A percentile compares a stretch with the other conserved stretches of the same genome.
Conservation (phyloP, 2,888 invertebrate genomes). For the Zaprionus obscuricornis region DNA sequence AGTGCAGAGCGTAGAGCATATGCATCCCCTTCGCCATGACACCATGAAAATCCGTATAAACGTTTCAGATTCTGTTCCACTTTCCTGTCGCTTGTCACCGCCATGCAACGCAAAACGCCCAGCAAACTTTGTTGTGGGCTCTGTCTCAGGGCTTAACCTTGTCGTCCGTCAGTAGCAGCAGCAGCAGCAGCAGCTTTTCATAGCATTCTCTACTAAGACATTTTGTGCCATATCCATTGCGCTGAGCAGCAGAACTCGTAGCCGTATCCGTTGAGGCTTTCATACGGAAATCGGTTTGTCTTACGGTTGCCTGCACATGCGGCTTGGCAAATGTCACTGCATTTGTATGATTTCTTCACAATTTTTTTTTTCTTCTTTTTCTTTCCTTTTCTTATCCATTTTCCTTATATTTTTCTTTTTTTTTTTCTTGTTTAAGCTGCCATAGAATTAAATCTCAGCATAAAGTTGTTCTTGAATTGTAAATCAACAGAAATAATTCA, state of each 20-base stretch:
- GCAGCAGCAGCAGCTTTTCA: conserved; percentile 28
- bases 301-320: conserved; percentile 63
- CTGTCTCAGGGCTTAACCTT: conserved; percentile 61
- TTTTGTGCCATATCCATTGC: too few relatives aligned
- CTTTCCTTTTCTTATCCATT: not conserved
- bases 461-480: conserved; percentile 2
- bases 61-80: conserved; percentile 53
- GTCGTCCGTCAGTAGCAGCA: conserved; percentile 43
- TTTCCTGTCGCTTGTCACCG: conserved; percentile 21
- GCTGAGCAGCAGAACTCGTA: too few relatives aligned
- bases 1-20: conserved; percentile 17
- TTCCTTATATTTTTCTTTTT: not conserved
- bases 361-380: not conserved
- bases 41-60: conserved; percentile 44
- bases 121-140: not conserved
- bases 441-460: not conserved
- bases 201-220: too few relatives aligned
- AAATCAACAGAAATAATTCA: too few relatives aligned
- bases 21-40: conserved; percentile 32
- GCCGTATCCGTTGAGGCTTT: conserved; percentile 55
- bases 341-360: conserved; percentile 37
- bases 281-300: conserved; percentile 71
- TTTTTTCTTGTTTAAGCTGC: not conserved
- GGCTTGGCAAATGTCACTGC: conserved; percentile 52
- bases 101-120: too few relatives aligned